A percentile compares a stretch with the other conserved stretches of the same genome.
phyloP scores from a whole-genome alignment of 2,797 vertebrate genomes.

The Rhynchonycteris naso region DNA sequence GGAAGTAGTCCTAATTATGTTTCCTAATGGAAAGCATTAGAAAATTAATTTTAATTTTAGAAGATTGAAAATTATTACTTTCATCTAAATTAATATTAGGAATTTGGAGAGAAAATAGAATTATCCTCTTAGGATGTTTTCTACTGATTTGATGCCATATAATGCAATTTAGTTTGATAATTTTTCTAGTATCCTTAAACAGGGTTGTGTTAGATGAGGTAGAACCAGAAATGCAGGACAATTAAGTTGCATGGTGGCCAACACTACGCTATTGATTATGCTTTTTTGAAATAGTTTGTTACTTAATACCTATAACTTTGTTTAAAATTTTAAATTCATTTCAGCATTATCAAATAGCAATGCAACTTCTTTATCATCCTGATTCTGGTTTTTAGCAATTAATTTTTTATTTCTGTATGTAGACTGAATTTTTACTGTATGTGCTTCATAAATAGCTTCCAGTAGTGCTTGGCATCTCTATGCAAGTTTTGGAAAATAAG shows the following conservation, averaged over 20 bases:
- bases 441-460: slow-evolving; percentile 24
- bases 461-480: background rate
- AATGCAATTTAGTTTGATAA: background rate
- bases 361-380: background rate
- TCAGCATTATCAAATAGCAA: background rate
- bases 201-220: background rate
- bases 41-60: slow-evolving; percentile 18
- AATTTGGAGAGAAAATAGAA: background rate
- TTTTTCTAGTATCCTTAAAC: background rate
- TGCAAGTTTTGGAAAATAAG: background rate
- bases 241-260: background rate
- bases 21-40: background rate
- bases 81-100: slow-evolving; percentile 17
- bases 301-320: background rate
- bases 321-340: background rate
- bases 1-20: background rate
- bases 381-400: background rate
- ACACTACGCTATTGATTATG: background rate
- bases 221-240: background rate
- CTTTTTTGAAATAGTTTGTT: background rate
- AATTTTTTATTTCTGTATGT: background rate
- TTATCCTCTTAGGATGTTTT: background rate
- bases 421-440: background rate
- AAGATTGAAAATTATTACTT: background rate
- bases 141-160: background rate